These are phyloP conservation scores for Pygoscelis adeliae DNA, from an alignment of 2,113 vertebrate genomes.

Conservation along the genomic window DNA sequence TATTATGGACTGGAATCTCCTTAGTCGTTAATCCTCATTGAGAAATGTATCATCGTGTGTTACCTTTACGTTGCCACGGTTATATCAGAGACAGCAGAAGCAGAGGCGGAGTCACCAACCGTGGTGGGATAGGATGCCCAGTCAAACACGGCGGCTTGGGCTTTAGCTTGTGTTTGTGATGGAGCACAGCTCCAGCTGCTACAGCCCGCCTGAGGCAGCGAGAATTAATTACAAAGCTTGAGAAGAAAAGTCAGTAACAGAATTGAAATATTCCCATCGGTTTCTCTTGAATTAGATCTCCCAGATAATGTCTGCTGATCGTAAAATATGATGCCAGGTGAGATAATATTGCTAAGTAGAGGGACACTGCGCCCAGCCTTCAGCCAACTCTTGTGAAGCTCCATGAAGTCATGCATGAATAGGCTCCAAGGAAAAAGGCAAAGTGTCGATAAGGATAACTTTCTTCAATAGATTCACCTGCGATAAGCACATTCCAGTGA, in stretches of 20 bases:
- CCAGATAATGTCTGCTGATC: background rate
- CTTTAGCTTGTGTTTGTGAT: background rate
- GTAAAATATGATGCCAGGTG: background rate
- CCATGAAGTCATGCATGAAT: background rate
- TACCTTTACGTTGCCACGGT: background rate
- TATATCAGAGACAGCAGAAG: background rate
- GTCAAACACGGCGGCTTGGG: background rate
- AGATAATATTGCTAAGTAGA: background rate
- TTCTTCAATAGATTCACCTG: background rate
- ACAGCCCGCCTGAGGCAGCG: background rate
- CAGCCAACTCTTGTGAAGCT: background rate
- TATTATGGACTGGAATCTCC: background rate
- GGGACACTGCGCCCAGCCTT: background rate
- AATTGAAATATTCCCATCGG: background rate
- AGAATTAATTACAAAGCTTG: background rate
- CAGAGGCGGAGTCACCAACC: background rate
- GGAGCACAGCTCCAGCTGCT: background rate
- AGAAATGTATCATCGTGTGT: accelerated
- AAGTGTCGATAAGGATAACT: background rate
- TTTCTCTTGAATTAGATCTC: background rate
- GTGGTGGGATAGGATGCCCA: background rate
- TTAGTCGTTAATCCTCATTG: accelerated
- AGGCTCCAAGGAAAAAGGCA: background rate
- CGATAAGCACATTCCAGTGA: conserved; percentile 26
- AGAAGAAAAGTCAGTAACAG: conserved; percentile 14